Evolutionary conservation across 2,888 invertebrate species (phyloP), one percentile per base, ranked within the genome.

Genomic region (Myopa tessellatipennis): DNA sequence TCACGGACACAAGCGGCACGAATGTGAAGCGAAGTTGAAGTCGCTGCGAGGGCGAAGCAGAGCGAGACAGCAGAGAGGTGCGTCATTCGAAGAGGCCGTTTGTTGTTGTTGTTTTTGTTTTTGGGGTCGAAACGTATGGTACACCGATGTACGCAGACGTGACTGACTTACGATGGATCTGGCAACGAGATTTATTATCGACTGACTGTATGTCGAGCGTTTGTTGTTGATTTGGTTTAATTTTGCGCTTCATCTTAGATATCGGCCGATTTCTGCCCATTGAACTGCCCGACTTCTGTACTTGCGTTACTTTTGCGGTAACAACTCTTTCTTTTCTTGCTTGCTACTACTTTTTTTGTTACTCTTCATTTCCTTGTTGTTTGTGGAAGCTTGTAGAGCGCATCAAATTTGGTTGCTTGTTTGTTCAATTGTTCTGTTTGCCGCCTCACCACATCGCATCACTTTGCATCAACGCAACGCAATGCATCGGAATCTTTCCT

Each of bases 351-450:
- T 16, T 55, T n/a, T n/a, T n/a, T 14, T 50, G 50, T 14, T 50
- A 14, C 50, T n/a, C 55, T 45, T 45, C 10, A 10, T 45, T 45
- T 45, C 45, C 45, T 45, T 45, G 6, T 45, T 6, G 45, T 45
- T 45, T 45, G 7, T 45, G 1, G 45, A 45, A 6, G 45, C 14
- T n/a, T 36, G 34, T 65, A 38, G 61, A 70, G 68, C 75, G 68
- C 18, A 58, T 69, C 69, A 16, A 75, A 75, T 69, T 74, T 26
- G 38, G 67, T 67, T 55, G 67, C 6, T 58, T 74, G 58, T 68
- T 75, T 75, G 75, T 69, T 6, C 60, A 75, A 69, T 75, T 68
- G 75, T 75, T 75, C 45, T 50, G 45, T 75, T 75, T 68, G 75
- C 69, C 75, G 75, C 75, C 50, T 65, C 63, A 75, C 68, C 75